Conservation (phyloP, 2,888 invertebrate species). For the Archips xylosteana region DNA sequence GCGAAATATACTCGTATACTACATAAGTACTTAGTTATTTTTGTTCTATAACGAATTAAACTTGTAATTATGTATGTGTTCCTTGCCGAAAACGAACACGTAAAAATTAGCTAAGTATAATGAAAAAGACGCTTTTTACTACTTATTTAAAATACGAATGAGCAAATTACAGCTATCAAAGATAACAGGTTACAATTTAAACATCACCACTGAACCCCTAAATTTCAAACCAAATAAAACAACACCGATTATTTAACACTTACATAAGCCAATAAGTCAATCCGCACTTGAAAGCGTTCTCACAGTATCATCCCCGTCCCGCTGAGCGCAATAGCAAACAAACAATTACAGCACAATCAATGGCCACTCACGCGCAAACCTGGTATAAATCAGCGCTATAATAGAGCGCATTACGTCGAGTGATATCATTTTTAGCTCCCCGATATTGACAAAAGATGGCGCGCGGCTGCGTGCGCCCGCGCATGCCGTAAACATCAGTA, state of each 20-base stretch:
- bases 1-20: too few species aligned
- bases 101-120: too few species aligned
- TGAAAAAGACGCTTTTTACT: too few species aligned
- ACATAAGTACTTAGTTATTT: too few species aligned
- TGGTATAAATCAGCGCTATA: constrained; percentile 76
- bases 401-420: constrained; percentile 62
- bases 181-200: neutral
- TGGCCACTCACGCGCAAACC: constrained; percentile 68
- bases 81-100: too few species aligned
- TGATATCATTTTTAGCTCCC: constrained; percentile 70
- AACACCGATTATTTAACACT: constrained; percentile 54
- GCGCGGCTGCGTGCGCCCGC: constrained; percentile 64
- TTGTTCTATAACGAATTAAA: too few species aligned
- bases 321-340: constrained; percentile 69
- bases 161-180: neutral
- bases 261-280: constrained; percentile 67
- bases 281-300: constrained; percentile 64
- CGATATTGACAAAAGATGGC: constrained; percentile 68
- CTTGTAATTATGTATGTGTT: too few species aligned
- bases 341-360: constrained; percentile 82
- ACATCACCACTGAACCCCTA: constrained; percentile 37
- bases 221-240: constrained; percentile 50
- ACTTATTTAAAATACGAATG: neutral
- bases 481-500: constrained; percentile 55
- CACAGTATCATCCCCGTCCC: constrained; percentile 62